phyloP scores from a whole-genome alignment of 2,797 vertebrate genomes.

The Clarias fuscus region DNA sequence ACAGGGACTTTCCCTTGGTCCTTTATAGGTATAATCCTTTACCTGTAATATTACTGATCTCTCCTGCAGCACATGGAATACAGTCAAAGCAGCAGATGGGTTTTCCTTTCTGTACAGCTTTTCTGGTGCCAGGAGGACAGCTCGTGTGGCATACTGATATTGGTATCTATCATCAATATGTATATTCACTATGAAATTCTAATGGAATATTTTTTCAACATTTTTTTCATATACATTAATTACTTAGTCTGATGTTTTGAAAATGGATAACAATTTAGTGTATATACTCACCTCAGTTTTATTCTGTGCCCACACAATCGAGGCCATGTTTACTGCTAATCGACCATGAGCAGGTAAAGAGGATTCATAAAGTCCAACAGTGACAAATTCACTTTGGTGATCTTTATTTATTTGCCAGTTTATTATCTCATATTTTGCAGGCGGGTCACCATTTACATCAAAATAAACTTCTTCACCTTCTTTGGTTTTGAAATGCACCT shows the following conservation, averaged over 20 bases:
- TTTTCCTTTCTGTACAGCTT: constrained; percentile 69
- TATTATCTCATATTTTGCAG: constrained; percentile 74
- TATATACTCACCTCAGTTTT: constrained; percentile 52
- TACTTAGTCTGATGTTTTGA: no score
- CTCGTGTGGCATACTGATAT: constrained; percentile 68
- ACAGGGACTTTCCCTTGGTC: neutral
- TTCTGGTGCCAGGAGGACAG: constrained; percentile 68
- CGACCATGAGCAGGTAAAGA: constrained; percentile 61
- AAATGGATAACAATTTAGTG: neutral
- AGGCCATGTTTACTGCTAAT: constrained; percentile 56
- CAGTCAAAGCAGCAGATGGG: constrained; percentile 74
- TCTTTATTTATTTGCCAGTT: constrained; percentile 70
- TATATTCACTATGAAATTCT: constrained; percentile 15
- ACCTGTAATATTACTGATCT: constrained; percentile 72
- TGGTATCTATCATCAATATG: constrained; percentile 52
- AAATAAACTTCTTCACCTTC: constrained; percentile 71
- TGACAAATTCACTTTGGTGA: constrained; percentile 63
- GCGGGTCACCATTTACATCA: constrained; percentile 70
- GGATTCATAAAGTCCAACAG: constrained; percentile 70
- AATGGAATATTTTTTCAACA: neutral
- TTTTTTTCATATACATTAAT: neutral
- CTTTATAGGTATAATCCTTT: neutral
- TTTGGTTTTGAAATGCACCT: constrained; percentile 64
- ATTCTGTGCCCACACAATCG: constrained; percentile 66
- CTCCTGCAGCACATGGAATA: constrained; percentile 68